Conservation (phyloP, 2,888 invertebrate species). For the Ennomos erosarius region DNA sequence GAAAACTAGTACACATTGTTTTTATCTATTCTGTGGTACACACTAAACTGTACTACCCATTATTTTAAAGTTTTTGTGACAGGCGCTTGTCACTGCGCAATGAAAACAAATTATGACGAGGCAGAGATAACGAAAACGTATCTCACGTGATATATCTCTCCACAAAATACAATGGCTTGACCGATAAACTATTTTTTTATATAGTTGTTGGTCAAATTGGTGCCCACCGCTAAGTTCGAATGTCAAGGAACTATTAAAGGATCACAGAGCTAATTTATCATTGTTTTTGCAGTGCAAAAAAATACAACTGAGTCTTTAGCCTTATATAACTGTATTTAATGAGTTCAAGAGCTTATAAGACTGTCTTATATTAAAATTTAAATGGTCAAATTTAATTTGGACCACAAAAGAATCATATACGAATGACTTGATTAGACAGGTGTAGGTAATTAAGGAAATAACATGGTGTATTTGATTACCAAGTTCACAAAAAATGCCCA, state of each 20-base stretch:
- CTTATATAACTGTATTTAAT: constrained; percentile 65
- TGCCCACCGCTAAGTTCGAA: constrained; percentile 55
- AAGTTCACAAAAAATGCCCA: constrained; percentile 23
- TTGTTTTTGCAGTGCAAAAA: constrained; percentile 69
- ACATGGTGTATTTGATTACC: constrained; percentile 27
- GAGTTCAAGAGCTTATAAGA: constrained; percentile 29
- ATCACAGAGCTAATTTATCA: constrained; percentile 71
- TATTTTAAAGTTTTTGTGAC: constrained; percentile 32
- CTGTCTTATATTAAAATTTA: constrained; percentile 18
- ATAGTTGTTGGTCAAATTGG: constrained; percentile 44
- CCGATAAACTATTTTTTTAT: constrained; percentile 50
- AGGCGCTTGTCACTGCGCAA: constrained; percentile 26
- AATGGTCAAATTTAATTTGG: constrained; percentile 24
- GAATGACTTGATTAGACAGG: constrained; percentile 24
- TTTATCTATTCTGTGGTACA: no score
- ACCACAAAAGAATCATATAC: constrained; percentile 20
- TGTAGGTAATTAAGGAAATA: constrained; percentile 32
- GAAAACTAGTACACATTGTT: no score
- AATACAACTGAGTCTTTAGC: constrained; percentile 56
- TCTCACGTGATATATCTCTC: constrained; percentile 47
- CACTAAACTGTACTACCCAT: not conserved
- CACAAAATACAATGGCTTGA: constrained; percentile 51
- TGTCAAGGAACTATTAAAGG: constrained; percentile 65
- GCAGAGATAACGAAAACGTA: constrained; percentile 38
- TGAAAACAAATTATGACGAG: constrained; percentile 36